Percentiles rank a stretch among this genome's conserved stretches.
Evolutionary conservation across 2,888 invertebrate genomes (phyloP).

Genomic region (Eledona agricola): DNA sequence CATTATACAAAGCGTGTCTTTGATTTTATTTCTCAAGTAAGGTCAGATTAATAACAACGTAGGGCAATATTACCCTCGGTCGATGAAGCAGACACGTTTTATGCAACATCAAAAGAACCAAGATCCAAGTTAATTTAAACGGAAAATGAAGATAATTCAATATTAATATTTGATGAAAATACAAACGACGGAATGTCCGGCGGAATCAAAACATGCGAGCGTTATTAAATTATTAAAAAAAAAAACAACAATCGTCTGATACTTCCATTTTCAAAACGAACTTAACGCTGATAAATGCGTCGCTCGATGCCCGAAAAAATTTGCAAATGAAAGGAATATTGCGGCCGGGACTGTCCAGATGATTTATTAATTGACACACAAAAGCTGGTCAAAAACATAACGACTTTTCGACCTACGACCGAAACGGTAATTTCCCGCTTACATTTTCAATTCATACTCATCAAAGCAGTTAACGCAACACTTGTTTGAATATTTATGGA

Average conservation of each 20-base stretch:
- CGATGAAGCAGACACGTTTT: constrained; percentile 24
- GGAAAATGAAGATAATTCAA: background rate
- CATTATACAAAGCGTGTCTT: constrained; percentile 16
- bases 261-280: constrained; percentile 12
- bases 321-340: constrained; percentile 29
- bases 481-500: too few relatives aligned
- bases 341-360: constrained; percentile 13
- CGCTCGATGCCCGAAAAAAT: constrained; percentile 7
- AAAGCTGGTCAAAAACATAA: constrained; percentile 19
- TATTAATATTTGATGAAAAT: constrained; percentile 22
- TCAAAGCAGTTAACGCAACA: too few relatives aligned
- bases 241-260: constrained; percentile 4
- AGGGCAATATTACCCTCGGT: constrained; percentile 23
- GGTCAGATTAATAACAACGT: constrained; percentile 18
- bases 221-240: constrained; percentile 7
- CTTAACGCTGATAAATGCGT: constrained; percentile 27
- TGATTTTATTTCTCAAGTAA: constrained; percentile 27
- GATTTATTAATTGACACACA: constrained; percentile 30
- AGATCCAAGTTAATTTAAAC: constrained; percentile 10
- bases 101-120: constrained; percentile 30
- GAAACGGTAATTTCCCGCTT: constrained; percentile 4
- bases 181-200: constrained; percentile 6
- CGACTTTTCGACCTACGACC: constrained; percentile 19
- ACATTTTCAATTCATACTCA: constrained; percentile 8
- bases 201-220: constrained; percentile 7